A percentile compares a stretch with the other conserved stretches of the same genome.
Conservation (phyloP, 2,113 vertebrate species). For the Lepus europaeus region DNA sequence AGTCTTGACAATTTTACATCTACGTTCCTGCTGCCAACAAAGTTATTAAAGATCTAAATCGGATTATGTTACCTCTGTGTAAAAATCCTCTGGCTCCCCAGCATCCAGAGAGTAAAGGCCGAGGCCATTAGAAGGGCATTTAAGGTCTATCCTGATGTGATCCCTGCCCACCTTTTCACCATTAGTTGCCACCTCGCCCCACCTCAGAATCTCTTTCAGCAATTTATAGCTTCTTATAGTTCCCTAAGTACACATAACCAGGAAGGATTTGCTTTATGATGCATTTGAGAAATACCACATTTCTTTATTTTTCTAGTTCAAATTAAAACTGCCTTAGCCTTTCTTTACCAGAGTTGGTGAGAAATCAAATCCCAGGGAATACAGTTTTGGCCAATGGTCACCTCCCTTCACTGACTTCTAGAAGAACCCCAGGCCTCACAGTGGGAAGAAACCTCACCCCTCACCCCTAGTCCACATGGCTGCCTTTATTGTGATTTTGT, state of each 20-base stretch:
- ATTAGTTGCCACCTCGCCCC: neutral
- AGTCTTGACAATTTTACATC: neutral
- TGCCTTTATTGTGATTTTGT: neutral
- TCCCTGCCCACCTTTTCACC: slow-evolving; percentile 19
- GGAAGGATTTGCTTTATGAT: slow-evolving; percentile 50
- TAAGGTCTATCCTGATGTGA: slow-evolving; percentile 33
- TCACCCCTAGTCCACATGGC: too few species aligned
- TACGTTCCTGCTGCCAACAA: neutral
- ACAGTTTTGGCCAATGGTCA: neutral
- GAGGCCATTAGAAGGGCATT: slow-evolving; percentile 62
- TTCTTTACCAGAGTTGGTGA: slow-evolving; percentile 46
- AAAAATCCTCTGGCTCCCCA: slow-evolving; percentile 26
- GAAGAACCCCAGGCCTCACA: neutral
- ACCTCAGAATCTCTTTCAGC: slow-evolving; percentile 58
- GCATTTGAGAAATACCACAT: slow-evolving; percentile 63
- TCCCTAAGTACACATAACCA: slow-evolving; percentile 49
- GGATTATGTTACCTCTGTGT: slow-evolving; percentile 26
- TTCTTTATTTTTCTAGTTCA: slow-evolving; percentile 71
- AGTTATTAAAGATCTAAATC: slow-evolving; percentile 64
- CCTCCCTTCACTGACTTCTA: neutral
- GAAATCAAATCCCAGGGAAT: neutral
- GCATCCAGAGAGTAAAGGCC: slow-evolving; percentile 31
- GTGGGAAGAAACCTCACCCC: neutral
- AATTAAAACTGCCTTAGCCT: slow-evolving; percentile 69
- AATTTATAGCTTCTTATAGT: slow-evolving; percentile 52